These are phyloP conservation scores for Eulemur rubriventer DNA, from an alignment of 2,797 vertebrate genomes.

Conservation along the genomic window DNA sequence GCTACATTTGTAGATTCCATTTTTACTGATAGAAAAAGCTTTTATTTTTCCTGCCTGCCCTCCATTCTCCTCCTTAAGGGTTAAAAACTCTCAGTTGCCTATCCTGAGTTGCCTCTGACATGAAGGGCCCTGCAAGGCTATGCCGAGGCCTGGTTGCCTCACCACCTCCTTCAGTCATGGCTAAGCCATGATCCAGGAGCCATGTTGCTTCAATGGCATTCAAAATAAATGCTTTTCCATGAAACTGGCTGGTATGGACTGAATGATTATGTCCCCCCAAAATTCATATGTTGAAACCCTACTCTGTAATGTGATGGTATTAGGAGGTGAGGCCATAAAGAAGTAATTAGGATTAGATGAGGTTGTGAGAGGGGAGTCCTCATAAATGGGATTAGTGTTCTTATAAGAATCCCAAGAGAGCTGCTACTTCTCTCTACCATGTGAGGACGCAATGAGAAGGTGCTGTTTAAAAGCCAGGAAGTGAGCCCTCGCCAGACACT, in stretches of 20 bases:
- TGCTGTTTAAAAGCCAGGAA: neutral
- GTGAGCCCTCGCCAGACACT: neutral
- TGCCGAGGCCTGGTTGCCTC: neutral
- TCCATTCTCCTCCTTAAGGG: neutral
- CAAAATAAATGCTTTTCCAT: neutral
- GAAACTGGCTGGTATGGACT: neutral
- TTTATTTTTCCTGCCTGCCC: neutral
- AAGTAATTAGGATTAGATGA: neutral
- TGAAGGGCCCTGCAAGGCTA: neutral
- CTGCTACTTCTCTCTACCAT: no score
- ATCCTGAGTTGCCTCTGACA: neutral
- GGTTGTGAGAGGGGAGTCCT: neutral
- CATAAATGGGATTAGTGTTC: neutral
- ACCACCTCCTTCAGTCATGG: neutral
- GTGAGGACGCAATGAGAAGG: neutral
- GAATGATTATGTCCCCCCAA: neutral
- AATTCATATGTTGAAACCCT: neutral
- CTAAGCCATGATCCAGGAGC: neutral
- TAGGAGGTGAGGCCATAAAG: neutral
- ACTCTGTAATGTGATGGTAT: neutral
- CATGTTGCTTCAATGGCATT: neutral
- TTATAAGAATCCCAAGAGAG: neutral
- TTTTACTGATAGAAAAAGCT: neutral
- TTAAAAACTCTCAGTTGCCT: neutral
- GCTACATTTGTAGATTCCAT: neutral